Conservation (phyloP, 2,797 vertebrate genomes). For the Epinephelus coioides region DNA sequence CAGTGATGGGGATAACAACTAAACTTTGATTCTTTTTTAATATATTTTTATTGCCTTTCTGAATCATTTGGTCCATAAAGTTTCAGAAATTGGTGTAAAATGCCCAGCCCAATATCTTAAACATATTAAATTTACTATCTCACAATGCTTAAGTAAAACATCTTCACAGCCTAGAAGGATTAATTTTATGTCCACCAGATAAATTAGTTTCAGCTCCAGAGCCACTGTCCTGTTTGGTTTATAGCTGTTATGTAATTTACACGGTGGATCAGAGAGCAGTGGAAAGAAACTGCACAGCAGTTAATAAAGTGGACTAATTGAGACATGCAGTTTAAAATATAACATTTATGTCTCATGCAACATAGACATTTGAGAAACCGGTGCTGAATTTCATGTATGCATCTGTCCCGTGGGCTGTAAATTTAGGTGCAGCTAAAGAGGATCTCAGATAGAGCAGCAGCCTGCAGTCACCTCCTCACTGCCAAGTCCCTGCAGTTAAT, state of each 20-base stretch:
- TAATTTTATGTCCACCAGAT: too few relatives aligned
- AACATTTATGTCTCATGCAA: conserved; percentile 56
- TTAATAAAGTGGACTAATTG: conserved; percentile 16
- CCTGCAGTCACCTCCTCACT: neutral
- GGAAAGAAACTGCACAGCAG: neutral
- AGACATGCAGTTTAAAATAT: conserved; percentile 33
- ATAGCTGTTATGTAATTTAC: too few relatives aligned
- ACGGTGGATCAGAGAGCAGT: neutral
- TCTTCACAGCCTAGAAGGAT: neutral
- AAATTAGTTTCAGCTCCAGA: neutral
- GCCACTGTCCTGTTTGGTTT: neutral
- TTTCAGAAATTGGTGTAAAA: neutral
- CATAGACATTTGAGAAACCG: conserved; percentile 45
- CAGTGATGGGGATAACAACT: neutral
- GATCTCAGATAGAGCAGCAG: conserved; percentile 27
- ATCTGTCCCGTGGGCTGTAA: conserved; percentile 57
- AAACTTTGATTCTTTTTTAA: too few relatives aligned
- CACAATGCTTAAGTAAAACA: neutral
- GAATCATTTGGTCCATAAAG: neutral
- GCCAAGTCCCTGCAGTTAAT: conserved; percentile 22
- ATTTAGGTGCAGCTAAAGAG: conserved; percentile 67
- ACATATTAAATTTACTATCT: too few relatives aligned
- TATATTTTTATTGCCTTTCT: neutral
- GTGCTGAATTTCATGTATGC: conserved; percentile 62
- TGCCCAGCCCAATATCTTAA: too few relatives aligned